phyloP scores from a whole-genome alignment of 2,888 invertebrate species.

The Stegana nigrithorax region DNA sequence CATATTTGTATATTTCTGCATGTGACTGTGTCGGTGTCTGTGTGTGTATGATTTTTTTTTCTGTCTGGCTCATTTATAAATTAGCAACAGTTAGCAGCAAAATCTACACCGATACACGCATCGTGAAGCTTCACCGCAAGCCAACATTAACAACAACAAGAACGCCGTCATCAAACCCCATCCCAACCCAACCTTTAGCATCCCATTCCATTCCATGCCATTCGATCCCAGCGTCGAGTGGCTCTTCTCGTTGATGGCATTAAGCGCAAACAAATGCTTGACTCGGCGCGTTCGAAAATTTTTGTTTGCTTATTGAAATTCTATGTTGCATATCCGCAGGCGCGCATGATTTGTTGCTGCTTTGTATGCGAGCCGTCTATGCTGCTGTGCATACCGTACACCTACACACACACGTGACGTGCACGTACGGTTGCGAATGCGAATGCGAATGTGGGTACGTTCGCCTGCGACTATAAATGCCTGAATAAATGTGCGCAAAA shows the following conservation, averaged over 20 bases:
- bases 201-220: neutral
- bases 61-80: constrained; percentile 49
- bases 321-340: constrained; percentile 59
- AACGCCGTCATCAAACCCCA: too few relatives aligned
- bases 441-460: neutral
- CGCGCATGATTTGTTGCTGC: constrained; percentile 56
- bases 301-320: constrained; percentile 59
- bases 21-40: constrained; percentile 3
- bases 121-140: too few relatives aligned
- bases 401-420: neutral
- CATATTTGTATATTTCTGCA: too few relatives aligned
- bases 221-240: neutral
- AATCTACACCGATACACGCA: neutral
- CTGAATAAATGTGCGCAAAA: neutral
- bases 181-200: too few relatives aligned
- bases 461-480: neutral
- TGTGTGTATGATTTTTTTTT: too few relatives aligned
- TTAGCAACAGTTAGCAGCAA: constrained; percentile 45
- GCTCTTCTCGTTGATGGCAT: neutral
- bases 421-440: too few relatives aligned
- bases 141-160: too few relatives aligned
- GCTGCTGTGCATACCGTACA: neutral
- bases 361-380: neutral
- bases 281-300: constrained; percentile 19
- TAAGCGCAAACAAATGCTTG: neutral